Conservation (phyloP, 92 coral and sea anemone genomes). For the Paramuricea clavata region DNA sequence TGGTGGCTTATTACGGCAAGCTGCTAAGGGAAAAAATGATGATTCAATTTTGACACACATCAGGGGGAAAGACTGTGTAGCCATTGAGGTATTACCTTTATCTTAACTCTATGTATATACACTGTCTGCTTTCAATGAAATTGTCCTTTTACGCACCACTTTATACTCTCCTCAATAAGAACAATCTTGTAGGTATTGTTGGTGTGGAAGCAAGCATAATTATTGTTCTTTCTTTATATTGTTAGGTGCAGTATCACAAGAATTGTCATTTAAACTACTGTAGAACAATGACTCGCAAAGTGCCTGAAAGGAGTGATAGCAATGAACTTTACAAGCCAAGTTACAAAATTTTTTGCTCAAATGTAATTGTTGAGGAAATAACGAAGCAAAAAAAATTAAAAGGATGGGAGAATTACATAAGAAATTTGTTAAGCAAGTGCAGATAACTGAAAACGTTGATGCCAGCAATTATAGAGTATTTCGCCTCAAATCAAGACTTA, state of each 20-base stretch:
- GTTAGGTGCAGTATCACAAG: conserved; percentile 1
- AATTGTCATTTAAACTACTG: background rate
- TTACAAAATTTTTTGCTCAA: background rate
- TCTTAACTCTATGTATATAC: background rate
- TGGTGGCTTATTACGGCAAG: background rate
- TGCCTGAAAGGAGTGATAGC: background rate
- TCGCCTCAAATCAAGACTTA: too few species aligned
- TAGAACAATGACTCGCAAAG: background rate
- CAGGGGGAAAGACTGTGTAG: conserved; percentile 10
- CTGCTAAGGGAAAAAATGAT: background rate
- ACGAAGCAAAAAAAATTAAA: background rate
- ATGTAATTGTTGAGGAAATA: background rate
- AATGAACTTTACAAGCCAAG: background rate
- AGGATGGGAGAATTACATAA: background rate
- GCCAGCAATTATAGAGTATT: background rate
- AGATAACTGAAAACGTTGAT: background rate
- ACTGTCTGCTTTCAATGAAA: background rate
- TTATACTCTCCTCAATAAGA: too few species aligned
- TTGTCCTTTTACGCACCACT: too few species aligned
- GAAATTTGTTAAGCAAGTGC: background rate
- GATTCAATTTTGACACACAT: background rate
- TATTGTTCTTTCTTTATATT: too few species aligned
- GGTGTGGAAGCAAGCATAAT: too few species aligned
- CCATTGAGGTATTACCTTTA: background rate
- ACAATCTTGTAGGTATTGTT: too few species aligned